Evolutionary conservation across 2,797 vertebrate genomes (phyloP), one percentile per base, ranked within the genome.

Genomic region (Eidolon dupreanum): DNA sequence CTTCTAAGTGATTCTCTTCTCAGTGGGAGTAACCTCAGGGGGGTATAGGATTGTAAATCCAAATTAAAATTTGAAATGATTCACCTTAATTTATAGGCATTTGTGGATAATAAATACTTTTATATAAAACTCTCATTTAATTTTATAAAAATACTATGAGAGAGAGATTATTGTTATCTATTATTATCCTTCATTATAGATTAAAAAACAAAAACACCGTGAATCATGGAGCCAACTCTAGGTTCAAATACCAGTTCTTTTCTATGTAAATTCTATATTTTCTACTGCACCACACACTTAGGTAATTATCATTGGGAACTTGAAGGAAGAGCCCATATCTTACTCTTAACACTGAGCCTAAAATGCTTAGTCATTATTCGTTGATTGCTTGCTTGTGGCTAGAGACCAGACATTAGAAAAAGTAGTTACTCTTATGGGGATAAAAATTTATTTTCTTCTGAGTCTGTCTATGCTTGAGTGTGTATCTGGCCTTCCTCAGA

Each of bases 11-110:
- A 43, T 28, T 73, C 12, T 75, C 53, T 82, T 65, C 33, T 77
- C 33, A 43, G 19, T 49, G 24, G 31, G 12, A 88, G 53, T 90
- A 87, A n/a, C 7, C 7, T 61, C 0, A 59, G 53, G 28, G 38
- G 57, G 43, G 33, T 63, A 49, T 61, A 82, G 5, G 22, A 57
- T 75, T 94, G 3, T 92, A 90, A 86, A 75, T 81, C 16, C 49
- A 95, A 78, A 89, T 83, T 71, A 71, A 95, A 90, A 83, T 31
- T 55, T 87, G 43, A 89, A 94, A 74, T 88, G 86, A 26, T 51
- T 66, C 77, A 51, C 28, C 31, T 74, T 82, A 75, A 61, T 86
- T 71, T 70, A 20, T 49, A 78, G 73, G 4, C 57, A 66, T 81
- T 85, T 63, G 24, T 93, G 33, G 57, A 74, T 95, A 38, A 73